Percentiles rank a stretch among this genome's conserved stretches.
Conservation (phyloP, 2,888 invertebrate genomes). For the Ferrisia virgata region DNA sequence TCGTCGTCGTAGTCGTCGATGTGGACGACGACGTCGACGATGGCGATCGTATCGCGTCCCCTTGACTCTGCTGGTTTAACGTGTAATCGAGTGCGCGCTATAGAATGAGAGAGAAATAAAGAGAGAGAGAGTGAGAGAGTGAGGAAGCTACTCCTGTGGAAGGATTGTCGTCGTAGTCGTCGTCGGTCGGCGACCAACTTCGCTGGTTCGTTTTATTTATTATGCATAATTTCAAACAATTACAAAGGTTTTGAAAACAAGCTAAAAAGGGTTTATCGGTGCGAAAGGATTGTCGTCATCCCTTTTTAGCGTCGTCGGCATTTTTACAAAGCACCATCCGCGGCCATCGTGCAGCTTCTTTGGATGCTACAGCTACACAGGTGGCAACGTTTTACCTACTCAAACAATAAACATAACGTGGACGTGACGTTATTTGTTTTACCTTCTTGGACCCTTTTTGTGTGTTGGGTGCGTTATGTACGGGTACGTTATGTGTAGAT, state of each 20-base stretch:
- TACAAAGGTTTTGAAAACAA: conserved; percentile 15
- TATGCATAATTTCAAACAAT: conserved; percentile 16
- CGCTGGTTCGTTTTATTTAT: neutral
- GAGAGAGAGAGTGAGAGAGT: no score
- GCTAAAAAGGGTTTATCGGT: conserved; percentile 14
- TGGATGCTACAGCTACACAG: no score
- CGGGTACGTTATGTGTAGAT: no score
- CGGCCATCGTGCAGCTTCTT: no score
- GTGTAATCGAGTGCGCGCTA: no score
- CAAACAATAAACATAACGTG: neutral
- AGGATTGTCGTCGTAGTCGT: no score
- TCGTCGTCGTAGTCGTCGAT: neutral
- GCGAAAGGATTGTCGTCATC: conserved; percentile 5
- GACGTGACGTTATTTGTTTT: neutral
- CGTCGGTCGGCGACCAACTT: neutral
- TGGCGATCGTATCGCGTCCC: no score
- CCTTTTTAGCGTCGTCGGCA: neutral
- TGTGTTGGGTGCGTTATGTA: no score
- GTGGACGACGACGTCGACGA: neutral
- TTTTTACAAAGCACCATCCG: neutral
- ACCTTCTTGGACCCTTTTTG: neutral
- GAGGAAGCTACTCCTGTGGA: no score
- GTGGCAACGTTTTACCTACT: neutral
- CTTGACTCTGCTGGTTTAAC: no score
- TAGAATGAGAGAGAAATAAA: no score